phyloP scores from a whole-genome alignment of 23 tunicate species.

The Botrylloides violaceus region DNA sequence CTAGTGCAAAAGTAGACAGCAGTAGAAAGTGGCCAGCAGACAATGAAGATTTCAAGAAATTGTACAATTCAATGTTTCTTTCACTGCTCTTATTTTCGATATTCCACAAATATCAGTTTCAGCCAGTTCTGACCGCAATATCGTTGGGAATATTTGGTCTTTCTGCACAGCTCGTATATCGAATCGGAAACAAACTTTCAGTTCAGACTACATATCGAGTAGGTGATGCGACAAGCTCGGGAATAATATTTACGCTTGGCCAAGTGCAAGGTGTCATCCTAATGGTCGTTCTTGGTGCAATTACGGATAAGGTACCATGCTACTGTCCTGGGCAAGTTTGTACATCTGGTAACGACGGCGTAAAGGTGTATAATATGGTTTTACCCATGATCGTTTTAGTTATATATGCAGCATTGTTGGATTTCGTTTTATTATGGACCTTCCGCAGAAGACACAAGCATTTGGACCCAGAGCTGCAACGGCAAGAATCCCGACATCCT shows the following conservation, averaged over 20 bases:
- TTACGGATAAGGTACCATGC: constrained; percentile 17
- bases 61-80: constrained; percentile 41
- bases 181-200: constrained; percentile 45
- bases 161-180: constrained; percentile 54
- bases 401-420: constrained; percentile 25
- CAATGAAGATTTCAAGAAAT: constrained; percentile 6
- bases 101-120: constrained; percentile 26
- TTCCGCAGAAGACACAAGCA: constrained; percentile 26
- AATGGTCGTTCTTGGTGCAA: constrained; percentile 19
- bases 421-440: constrained; percentile 26
- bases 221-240: constrained; percentile 58
- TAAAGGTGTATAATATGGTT: constrained; percentile 27
- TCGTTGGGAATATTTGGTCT: constrained; percentile 41
- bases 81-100: constrained; percentile 63
- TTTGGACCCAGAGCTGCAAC: too few relatives aligned
- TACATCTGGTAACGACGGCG: not conserved
- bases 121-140: constrained; percentile 26
- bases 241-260: constrained; percentile 39
- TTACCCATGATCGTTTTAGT: constrained; percentile 25
- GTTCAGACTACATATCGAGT: constrained; percentile 70
- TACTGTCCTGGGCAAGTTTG: constrained; percentile 1
- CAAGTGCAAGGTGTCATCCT: constrained; percentile 57
- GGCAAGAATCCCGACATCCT: too few relatives aligned
- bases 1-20: constrained; percentile 30
- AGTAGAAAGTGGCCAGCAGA: constrained; percentile 18